These are phyloP conservation scores for Malacoraja senta DNA, from an alignment of 2,797 vertebrate genomes.

Conservation along the genomic window DNA sequence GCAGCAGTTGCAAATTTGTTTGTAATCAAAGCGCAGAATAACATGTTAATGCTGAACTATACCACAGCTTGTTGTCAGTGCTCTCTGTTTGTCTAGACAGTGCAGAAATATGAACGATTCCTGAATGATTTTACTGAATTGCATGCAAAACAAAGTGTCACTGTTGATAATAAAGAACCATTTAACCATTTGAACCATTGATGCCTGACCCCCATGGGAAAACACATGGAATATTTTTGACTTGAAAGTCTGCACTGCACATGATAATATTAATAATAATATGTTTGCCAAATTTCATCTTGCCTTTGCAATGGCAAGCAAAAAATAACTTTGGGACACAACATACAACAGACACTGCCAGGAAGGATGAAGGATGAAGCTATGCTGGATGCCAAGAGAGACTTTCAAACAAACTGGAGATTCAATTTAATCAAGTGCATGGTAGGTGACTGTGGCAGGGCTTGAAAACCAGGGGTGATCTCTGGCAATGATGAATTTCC, in stretches of 20 bases:
- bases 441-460: no score
- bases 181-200: no score
- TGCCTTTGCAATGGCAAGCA: neutral
- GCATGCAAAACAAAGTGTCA: no score
- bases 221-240: neutral
- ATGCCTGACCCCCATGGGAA: no score
- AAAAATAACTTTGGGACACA: neutral
- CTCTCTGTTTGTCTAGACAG: neutral
- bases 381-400: no score
- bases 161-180: no score
- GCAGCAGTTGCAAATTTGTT: neutral
- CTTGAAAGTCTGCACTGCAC: neutral
- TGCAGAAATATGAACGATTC: neutral
- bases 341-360: no score
- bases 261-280: neutral
- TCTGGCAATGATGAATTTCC: no score
- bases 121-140: neutral
- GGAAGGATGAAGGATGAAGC: no score
- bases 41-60: conserved; percentile 11
- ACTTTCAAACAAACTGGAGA: no score
- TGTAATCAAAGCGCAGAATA: neutral
- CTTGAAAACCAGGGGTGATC: no score
- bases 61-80: neutral
- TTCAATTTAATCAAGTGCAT: no score
- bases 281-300: neutral